phyloP scores from a whole-genome alignment of 2,797 vertebrate species.

The Pogoniulus pusillus region DNA sequence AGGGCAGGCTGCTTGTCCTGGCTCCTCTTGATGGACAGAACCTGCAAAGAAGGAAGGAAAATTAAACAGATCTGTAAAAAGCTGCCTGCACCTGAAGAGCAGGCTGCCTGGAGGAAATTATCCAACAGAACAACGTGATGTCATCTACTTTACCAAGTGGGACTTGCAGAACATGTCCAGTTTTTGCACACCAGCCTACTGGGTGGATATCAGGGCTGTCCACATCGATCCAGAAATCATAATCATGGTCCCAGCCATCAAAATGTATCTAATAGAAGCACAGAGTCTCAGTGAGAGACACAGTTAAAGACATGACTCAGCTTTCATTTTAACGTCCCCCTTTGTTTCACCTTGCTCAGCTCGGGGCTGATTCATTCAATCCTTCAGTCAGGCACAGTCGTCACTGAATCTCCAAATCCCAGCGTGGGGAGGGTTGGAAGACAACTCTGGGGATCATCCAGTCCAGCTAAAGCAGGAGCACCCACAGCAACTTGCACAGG shows the following conservation, averaged over 20 bases:
- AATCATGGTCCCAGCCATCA: constrained; percentile 86
- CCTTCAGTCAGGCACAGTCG: not conserved
- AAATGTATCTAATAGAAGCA: constrained; percentile 83
- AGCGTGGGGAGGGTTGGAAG: no score
- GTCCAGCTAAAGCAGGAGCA: no score
- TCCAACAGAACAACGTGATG: rapidly evolving
- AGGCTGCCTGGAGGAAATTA: not conserved
- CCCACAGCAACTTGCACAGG: no score
- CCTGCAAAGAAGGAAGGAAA: constrained; percentile 58
- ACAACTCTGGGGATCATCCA: no score
- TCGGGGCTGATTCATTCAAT: not conserved
- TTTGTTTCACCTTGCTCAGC: constrained; percentile 19
- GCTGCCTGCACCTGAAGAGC: not conserved
- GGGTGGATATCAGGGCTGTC: constrained; percentile 89
- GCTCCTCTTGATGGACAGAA: constrained; percentile 69
- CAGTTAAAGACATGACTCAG: constrained; percentile 16
- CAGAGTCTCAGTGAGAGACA: not conserved
- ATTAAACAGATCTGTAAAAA: not conserved
- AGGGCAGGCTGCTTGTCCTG: constrained; percentile 78
- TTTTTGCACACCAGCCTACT: constrained; percentile 89
- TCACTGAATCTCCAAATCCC: no score
- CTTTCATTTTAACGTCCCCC: not conserved
- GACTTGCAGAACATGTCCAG: constrained; percentile 85
- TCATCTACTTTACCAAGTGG: constrained; percentile 77
- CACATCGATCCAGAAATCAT: constrained; percentile 88